Conservation (phyloP, 1,140 invertebrate species). For the silkworm (Bombyx mori) region ASM3026992v2 NC_085111.1:6821501-6822000, state of each 20-base stretch:
- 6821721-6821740: slow-evolving; percentile 6
- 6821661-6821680: not conserved
- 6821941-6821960: slow-evolving; percentile 58
- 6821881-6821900: slow-evolving; percentile 53
- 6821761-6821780: slow-evolving; percentile 39
- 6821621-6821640: too few relatives aligned
- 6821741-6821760: slow-evolving; percentile 21
- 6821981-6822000: slow-evolving; percentile 40
- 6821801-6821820: slow-evolving; percentile 61
- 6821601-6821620: too few relatives aligned
- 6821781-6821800: slow-evolving; percentile 58
- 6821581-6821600: too few relatives aligned
- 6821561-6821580: too few relatives aligned
- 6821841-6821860: slow-evolving; percentile 44
- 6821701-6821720: not conserved
- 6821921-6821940: slow-evolving; percentile 51
- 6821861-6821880: slow-evolving; percentile 40
- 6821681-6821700: too few relatives aligned
- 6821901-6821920: slow-evolving; percentile 63
- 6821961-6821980: slow-evolving; percentile 54
- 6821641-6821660: not conserved
- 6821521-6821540: too few relatives aligned
- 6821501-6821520: too few relatives aligned
- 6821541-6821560: too few relatives aligned
- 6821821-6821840: slow-evolving; percentile 65